Evolutionary conservation across 2,113 vertebrate genomes (phyloP), one percentile per base, ranked within the genome.

Genomic region (Hemicordylus capensis): DNA sequence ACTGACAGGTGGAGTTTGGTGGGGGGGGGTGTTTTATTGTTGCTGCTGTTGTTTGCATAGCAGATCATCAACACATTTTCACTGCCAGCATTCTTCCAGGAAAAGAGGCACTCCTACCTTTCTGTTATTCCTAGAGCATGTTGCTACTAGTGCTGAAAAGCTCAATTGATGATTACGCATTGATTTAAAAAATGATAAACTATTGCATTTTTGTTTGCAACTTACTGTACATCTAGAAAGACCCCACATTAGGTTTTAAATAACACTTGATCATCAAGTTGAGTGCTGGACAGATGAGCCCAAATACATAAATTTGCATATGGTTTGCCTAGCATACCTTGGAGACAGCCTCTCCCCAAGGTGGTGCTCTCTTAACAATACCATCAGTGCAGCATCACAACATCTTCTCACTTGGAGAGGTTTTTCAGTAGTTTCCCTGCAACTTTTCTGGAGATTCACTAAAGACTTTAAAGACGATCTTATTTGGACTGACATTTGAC

Each of bases 121-220:
- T 48, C 61, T 54, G 10, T 0, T 2, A 19, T 37, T 79, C 74
- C 70, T 0, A 1, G 34, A 73, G 22, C 34, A 34, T 79, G 51
- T 74, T 74, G 31, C 37, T 84, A 51, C 79, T 73, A n/a, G n/a
- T 59, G 51, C 11, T 0, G 0, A 58, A 48, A 8, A 2, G 17
- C 83, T 11, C 31, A 26, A 77, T 54, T 46, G 17, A 59, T 7
- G 11, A 39, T 3, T 0, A 42, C 54, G n/a, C 0, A 24, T 15
- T 46, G 19, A 10, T 0, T n/a, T 20, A 34, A 0, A 58, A 7
- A 76, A 6, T 15, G n/a, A 7, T 0, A 0, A 80, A 3, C 2
- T 20, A 1, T 10, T 12, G 1, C 5, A n/a, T 46, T 54, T 28
- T 66, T 75, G 67, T 6, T 24, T 4, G 11, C 85, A 86, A 34